Base-by-base conservation (phyloP, 2,113 vertebrate genomes). In the Spea multiplicata region DNA sequence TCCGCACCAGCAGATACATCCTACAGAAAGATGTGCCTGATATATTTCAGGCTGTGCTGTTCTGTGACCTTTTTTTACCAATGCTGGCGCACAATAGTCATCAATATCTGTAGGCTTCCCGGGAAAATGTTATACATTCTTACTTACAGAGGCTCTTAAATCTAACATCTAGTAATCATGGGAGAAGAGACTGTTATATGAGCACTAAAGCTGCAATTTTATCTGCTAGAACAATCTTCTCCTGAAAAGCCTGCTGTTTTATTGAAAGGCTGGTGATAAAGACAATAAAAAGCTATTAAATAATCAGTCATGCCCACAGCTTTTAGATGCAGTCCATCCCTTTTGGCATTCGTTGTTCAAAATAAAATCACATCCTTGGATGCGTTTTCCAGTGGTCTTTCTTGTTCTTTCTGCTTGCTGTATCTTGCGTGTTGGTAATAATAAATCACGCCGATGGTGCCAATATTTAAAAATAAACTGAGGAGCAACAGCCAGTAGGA, bases 291-390 rank as follows among this genome's bases (percentile, higher is more conserved):
- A n/a, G 8, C 47, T 47, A 59, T 68, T 30, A 74, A 80, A 68
- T 79, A 79, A 73, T 67, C 45, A 74, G 71, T 74, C 65, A 9
- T 13, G 57, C 44, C 14, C 64, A 12, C 12, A 4, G 61, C 12
- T 8, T 30, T 44, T n/a, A 66, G 44, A 13, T 49, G 13, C 6
- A 50, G 70, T 44, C 17, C 17, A 64, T 64, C 6, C 61, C 4
- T 64, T 30, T 7, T 4, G 8, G 16, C 6, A 4, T 44, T 4
- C 48, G 44, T 8, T 57, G 17, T 44, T 82, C 45, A 93, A 82
- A 93, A 93, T 0, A 99, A 89, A 85, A 98, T 95, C 0, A 95
- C 95, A 0, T 99, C 97, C 80, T 90, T 90, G 0, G 94, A 93
- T 0, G 94, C 94, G 0, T 89, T 91, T 74, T 97, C 95, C 0